Evolutionary conservation across 2,113 vertebrate genomes (phyloP).

Genomic region (Amphiprion percula): DNA sequence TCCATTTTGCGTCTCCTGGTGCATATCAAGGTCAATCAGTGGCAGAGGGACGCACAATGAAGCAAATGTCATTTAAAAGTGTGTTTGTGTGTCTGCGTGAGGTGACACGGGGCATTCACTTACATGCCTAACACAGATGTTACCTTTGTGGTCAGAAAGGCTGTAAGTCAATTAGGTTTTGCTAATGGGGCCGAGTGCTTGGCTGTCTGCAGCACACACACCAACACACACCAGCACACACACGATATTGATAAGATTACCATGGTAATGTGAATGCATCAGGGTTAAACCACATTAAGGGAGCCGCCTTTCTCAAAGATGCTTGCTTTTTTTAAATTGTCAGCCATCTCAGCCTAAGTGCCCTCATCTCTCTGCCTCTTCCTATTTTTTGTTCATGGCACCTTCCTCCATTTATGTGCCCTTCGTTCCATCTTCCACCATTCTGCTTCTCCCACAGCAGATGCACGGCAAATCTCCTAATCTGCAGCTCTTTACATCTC

Average conservation of each 20-base stretch:
- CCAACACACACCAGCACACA: constrained; percentile 3
- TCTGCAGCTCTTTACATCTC: constrained; percentile 44
- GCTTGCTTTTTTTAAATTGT: constrained; percentile 28
- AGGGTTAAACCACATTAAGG: constrained; percentile 65
- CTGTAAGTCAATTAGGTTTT: constrained; percentile 76
- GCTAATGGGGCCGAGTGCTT: constrained; percentile 74
- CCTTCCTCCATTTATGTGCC: constrained; percentile 44
- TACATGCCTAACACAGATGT: constrained; percentile 78
- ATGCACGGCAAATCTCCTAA: constrained; percentile 54
- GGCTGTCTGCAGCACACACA: constrained; percentile 39
- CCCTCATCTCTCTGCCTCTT: constrained; percentile 6
- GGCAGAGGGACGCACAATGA: constrained; percentile 51
- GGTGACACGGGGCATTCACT: constrained; percentile 60
- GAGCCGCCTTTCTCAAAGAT: constrained; percentile 57
- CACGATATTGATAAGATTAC: constrained; percentile 72
- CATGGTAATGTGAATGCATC: constrained; percentile 75
- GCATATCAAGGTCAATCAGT: constrained; percentile 73
- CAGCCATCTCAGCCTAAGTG: constrained; percentile 48
- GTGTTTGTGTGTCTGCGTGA: constrained; percentile 38
- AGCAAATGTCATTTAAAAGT: constrained; percentile 53
- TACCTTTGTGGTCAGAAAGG: constrained; percentile 77
- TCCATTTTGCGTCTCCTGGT: constrained; percentile 42
- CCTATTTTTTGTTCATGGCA: constrained; percentile 37
- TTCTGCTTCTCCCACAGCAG: constrained; percentile 46
- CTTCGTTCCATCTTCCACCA: constrained; percentile 30